phyloP scores from a whole-genome alignment of 2,888 invertebrate species.

The Phortica okadai region DNA sequence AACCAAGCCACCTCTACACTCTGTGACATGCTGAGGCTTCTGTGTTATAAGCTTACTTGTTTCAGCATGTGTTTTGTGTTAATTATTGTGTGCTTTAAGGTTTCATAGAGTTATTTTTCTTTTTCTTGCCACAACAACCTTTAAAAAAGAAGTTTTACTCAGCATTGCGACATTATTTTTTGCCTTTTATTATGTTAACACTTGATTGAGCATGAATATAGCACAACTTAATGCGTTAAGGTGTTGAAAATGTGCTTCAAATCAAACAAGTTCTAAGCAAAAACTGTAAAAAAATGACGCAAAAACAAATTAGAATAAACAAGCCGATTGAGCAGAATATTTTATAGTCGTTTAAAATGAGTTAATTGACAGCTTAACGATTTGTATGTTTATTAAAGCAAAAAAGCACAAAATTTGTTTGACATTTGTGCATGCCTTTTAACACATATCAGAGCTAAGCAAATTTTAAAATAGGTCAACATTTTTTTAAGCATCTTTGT shows the following conservation, averaged over 20 bases:
- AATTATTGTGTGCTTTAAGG: background rate
- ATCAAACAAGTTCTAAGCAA: background rate
- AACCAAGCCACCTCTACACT: too few species aligned
- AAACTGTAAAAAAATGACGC: background rate
- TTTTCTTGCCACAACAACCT: background rate
- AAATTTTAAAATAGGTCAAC: background rate
- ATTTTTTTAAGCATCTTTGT: background rate
- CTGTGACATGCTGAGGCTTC: too few species aligned
- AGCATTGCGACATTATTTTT: too few species aligned
- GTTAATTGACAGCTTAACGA: too few species aligned
- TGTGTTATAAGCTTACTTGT: too few species aligned
- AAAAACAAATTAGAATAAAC: background rate
- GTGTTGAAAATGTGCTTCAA: background rate
- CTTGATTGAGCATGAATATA: conserved; percentile 13
- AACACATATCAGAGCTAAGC: too few species aligned
- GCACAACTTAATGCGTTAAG: background rate
- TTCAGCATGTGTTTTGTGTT: background rate
- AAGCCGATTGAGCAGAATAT: background rate
- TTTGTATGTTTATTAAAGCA: too few species aligned
- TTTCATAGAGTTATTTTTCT: background rate
- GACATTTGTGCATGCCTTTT: too few species aligned
- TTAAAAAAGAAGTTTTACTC: too few species aligned
- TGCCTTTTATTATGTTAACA: background rate
- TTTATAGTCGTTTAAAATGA: background rate
- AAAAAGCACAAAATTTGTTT: too few species aligned